Evolutionary conservation across 2,888 invertebrate species (phyloP).

Genomic region (Andrena camellia): DNA sequence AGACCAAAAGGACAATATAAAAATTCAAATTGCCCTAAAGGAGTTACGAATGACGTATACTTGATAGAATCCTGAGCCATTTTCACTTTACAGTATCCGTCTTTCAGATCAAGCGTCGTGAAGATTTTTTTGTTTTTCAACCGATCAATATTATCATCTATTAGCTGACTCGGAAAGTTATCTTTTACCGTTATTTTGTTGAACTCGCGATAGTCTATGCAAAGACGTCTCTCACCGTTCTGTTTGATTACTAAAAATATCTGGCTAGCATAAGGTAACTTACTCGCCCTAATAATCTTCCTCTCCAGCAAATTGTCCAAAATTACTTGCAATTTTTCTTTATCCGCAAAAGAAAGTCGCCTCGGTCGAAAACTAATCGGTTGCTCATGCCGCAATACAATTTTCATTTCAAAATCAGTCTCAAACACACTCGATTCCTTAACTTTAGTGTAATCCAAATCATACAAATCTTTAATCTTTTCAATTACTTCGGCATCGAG

Average conservation of each 20-base stretch:
- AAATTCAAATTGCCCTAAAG: too few species aligned
- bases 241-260: conserved; percentile 19
- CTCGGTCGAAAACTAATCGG: conserved; percentile 20
- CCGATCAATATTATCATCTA: conserved; percentile 43
- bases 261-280: conserved; percentile 23
- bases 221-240: conserved; percentile 4
- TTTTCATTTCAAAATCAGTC: conserved; percentile 6
- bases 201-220: conserved; percentile 14
- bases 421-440: background rate
- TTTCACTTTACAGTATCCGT: conserved; percentile 26
- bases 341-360: background rate
- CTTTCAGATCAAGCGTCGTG: conserved; percentile 20
- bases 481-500: background rate
- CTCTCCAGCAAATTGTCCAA: conserved; percentile 25
- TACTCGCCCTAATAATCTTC: conserved; percentile 11
- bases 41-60: background rate
- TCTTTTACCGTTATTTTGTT: conserved; percentile 35
- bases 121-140: conserved; percentile 17
- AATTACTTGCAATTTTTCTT: background rate
- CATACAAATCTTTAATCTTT: background rate
- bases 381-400: background rate
- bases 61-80: conserved; percentile 4
- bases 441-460: background rate
- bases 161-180: conserved; percentile 27
- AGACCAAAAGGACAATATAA: too few species aligned